Evolutionary conservation across 2,888 invertebrate genomes (phyloP).

Genomic region (Drosophila affinis): DNA sequence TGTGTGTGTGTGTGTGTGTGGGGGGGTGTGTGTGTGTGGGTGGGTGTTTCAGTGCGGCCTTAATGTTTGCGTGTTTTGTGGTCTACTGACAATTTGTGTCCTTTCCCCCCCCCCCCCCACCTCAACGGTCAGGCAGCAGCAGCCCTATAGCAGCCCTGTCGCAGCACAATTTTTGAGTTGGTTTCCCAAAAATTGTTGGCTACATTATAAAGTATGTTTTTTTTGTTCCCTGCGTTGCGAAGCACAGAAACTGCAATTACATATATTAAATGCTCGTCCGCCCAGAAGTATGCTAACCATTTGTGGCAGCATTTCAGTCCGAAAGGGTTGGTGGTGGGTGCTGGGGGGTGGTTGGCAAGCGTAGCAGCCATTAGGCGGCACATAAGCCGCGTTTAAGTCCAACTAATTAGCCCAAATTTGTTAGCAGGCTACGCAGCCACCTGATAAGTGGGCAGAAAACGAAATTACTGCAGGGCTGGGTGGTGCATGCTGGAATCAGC

Average conservation of each 20-base stretch:
- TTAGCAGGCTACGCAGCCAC: slow-evolving; percentile 56
- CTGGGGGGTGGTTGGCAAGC: neutral
- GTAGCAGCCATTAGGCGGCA: slow-evolving; percentile 44
- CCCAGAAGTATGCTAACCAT: slow-evolving; percentile 55
- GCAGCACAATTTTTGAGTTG: slow-evolving; percentile 31
- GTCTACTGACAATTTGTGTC: slow-evolving; percentile 65
- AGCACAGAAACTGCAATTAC: slow-evolving; percentile 54
- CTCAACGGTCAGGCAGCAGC: neutral
- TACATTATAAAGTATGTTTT: slow-evolving; percentile 34
- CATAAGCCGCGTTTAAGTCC: slow-evolving; percentile 68
- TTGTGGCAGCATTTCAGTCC: slow-evolving; percentile 43
- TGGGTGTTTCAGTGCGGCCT: slow-evolving; percentile 53
- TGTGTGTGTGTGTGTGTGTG: slow-evolving; percentile 9
- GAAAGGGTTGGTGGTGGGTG: slow-evolving; percentile 1
- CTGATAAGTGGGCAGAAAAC: slow-evolving; percentile 54
- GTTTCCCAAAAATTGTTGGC: slow-evolving; percentile 37
- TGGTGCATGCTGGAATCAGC: neutral
- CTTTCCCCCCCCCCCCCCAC: neutral
- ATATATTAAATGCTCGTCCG: slow-evolving; percentile 51
- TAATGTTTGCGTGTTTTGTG: slow-evolving; percentile 71
- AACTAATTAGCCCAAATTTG: slow-evolving; percentile 75
- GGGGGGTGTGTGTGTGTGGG: slow-evolving; percentile 1
- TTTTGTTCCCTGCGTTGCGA: slow-evolving; percentile 18
- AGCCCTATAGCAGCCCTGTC: neutral
- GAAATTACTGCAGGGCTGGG: neutral